These are phyloP conservation scores for Harpalus rubripes DNA, from an alignment of 2,888 invertebrate genomes.

Conservation along the genomic window DNA sequence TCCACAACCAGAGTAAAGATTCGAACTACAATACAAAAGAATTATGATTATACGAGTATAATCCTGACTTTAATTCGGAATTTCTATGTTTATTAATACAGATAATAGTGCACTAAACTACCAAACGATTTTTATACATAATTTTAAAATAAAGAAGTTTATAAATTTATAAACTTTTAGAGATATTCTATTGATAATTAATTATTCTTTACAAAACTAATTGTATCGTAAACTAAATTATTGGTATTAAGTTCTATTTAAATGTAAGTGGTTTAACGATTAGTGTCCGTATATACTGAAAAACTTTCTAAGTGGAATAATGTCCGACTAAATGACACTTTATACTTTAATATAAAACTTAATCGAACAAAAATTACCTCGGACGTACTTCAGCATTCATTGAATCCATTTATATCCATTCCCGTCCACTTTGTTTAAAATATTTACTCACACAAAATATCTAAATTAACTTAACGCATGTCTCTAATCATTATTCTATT, in stretches of 20 bases:
- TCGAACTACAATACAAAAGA: too few relatives aligned
- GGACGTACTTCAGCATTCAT: constrained; percentile 38
- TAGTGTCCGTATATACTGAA: neutral
- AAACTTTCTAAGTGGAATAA: constrained; percentile 39
- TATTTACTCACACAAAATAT: constrained; percentile 44
- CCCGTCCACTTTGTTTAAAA: constrained; percentile 40
- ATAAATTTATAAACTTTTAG: too few relatives aligned
- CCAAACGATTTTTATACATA: too few relatives aligned
- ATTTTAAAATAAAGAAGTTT: too few relatives aligned
- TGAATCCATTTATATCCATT: constrained; percentile 15
- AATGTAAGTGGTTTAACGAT: neutral
- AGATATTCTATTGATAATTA: too few relatives aligned
- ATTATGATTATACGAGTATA: too few relatives aligned
- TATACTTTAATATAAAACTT: constrained; percentile 23
- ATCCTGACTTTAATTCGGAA: too few relatives aligned
- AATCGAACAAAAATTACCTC: constrained; percentile 42
- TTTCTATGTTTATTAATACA: too few relatives aligned
- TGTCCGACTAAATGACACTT: constrained; percentile 32
- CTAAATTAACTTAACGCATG: constrained; percentile 53
- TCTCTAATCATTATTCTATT: constrained; percentile 49
- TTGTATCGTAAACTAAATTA: neutral
- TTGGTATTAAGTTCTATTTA: constrained; percentile 1
- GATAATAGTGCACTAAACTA: too few relatives aligned
- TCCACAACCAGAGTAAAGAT: too few relatives aligned
- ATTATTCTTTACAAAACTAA: too few relatives aligned